Evolutionary conservation across 2,888 invertebrate genomes (phyloP), one percentile per base, ranked within the genome.

Genomic region (Lasioglossum oenotherae): DNA sequence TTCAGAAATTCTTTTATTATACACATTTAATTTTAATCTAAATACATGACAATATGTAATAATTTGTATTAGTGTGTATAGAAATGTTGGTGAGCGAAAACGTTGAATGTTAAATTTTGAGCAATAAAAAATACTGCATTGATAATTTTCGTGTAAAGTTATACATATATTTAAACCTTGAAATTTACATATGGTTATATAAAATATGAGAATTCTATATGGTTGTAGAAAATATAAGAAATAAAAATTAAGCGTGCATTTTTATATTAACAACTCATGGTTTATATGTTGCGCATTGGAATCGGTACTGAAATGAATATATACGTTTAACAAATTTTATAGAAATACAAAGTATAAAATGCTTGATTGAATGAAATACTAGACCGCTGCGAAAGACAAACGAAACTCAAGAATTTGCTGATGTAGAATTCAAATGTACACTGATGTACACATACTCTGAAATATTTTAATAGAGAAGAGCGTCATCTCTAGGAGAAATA

Each of bases 41-140:
- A 57, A 46, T 67, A 80, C 69, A 71, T 60, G 78, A 86, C 71
- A 76, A 84, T 81, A 57, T 80, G 53, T 81, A 79, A 67, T 57
- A 53, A 74, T 35, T 57, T 80, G 71, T 86, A 79, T 84, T 69
- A 78, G 71, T 86, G 73, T 84, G 82, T 90, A 87, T 77, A 90
- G 60, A 89, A 81, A 84, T 74, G 78, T 73, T 86, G 88, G 76
- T 84, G 81, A 90, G 77, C 74, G 80, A 75, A 80, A 53, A 78
- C 31, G 23, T 80, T 77, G 53, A 78, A 74, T 86, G 74, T 81
- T 83, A 76, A 76, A 84, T 80, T 69, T 84, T 78, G 57, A n/a
- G 72, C 19, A 41, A 85, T 71, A 46, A 78, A 67, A 74, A 76
- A 74, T 76, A 69, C 44, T 53, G 67, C 67, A 57, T 72, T 84